Percentiles rank a stretch among this genome's conserved stretches.
These are phyloP conservation scores for Nasonia giraulti DNA, from an alignment of 1,140 invertebrate genomes.

Conservation along the genomic window DNA sequence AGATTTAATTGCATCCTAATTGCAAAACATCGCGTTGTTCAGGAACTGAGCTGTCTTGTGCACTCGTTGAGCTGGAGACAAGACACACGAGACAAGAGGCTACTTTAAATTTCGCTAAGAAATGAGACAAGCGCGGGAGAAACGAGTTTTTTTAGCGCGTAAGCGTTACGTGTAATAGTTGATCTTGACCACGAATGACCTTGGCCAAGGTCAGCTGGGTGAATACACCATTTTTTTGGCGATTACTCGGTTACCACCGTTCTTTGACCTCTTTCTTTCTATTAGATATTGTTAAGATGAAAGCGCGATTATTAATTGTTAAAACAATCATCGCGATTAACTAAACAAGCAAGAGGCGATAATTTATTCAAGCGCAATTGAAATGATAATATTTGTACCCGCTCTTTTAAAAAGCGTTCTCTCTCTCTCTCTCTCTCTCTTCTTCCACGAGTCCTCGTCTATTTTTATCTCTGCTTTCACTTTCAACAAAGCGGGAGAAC, in stretches of 20 bases:
- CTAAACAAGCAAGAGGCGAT: neutral
- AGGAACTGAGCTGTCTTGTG: too few species aligned
- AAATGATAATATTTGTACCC: neutral
- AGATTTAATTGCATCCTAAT: too few species aligned
- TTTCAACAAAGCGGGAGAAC: slow-evolving; percentile 46
- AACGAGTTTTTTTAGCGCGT: neutral
- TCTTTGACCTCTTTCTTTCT: too few species aligned
- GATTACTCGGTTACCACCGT: neutral
- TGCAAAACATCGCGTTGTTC: too few species aligned
- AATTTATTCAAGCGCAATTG: neutral
- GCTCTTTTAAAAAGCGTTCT: neutral
- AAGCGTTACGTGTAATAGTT: neutral
- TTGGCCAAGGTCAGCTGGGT: neutral
- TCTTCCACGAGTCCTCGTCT: neutral
- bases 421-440: neutral
- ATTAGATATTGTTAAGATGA: too few species aligned
- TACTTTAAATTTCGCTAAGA: neutral
- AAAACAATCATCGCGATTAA: neutral
- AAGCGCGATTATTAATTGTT: neutral
- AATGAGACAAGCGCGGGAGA: neutral
- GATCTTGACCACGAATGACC: neutral
- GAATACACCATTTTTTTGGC: neutral
- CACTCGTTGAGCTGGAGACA: too few species aligned
- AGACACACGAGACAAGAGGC: too few species aligned
- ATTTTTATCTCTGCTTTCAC: slow-evolving; percentile 38